A percentile compares a stretch with the other conserved stretches of the same genome.
phyloP scores from a whole-genome alignment of 2,797 vertebrate genomes.

The Brachyrhaphis roseni region DNA sequence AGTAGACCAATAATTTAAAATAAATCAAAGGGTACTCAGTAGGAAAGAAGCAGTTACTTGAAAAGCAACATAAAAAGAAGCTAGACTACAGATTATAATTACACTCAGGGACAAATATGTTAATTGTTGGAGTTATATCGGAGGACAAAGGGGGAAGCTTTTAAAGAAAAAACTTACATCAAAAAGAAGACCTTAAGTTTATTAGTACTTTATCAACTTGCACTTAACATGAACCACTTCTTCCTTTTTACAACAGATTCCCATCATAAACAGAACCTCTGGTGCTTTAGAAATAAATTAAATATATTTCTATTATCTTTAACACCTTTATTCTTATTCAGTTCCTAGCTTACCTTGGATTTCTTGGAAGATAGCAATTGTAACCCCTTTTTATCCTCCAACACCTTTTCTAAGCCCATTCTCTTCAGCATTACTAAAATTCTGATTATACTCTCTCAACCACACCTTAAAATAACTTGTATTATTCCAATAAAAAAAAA shows the following conservation, averaged over 20 bases:
- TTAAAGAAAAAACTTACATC: too few relatives aligned
- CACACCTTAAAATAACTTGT: not conserved
- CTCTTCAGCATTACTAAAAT: not conserved
- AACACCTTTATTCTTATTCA: not conserved
- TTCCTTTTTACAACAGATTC: not conserved
- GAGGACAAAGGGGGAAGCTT: not conserved
- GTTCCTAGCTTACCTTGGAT: not conserved
- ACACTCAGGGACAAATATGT: not conserved
- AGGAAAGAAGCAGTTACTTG: not conserved
- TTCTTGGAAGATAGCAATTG: not conserved
- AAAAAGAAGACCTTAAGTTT: not conserved
- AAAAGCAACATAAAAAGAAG: not conserved
- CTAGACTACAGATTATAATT: not conserved
- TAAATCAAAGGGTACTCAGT: not conserved
- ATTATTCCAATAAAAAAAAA: not conserved
- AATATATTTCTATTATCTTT: not conserved
- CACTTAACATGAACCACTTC: not conserved
- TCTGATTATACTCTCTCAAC: not conserved
- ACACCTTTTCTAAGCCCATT: not conserved
- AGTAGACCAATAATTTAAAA: not conserved
- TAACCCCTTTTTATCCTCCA: not conserved
- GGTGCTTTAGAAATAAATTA: not conserved
- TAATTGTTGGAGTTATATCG: not conserved
- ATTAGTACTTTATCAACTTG: not conserved
- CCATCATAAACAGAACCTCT: not conserved